phyloP scores from a whole-genome alignment of 2,888 invertebrate genomes.

The Romanomermis culicivorax region DNA sequence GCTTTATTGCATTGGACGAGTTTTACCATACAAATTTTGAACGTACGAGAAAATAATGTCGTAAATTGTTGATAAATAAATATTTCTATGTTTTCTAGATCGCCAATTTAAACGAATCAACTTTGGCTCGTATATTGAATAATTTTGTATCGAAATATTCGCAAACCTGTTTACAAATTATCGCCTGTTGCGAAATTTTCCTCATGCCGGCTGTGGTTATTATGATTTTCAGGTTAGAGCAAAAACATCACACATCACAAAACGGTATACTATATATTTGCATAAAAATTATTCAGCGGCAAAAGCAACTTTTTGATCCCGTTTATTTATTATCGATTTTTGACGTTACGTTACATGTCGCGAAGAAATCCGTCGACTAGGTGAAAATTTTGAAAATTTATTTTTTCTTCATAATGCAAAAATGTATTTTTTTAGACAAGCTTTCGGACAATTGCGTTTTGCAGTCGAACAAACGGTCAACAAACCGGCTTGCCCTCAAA shows the following conservation, averaged over 20 bases:
- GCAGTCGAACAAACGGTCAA: slow-evolving; percentile 45
- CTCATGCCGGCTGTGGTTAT: slow-evolving; percentile 39
- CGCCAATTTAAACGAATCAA: slow-evolving; percentile 58
- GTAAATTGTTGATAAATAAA: background rate
- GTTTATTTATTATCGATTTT: slow-evolving; percentile 87
- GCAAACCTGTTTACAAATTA: slow-evolving; percentile 61
- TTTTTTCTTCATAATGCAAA: background rate
- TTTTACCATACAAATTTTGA: slow-evolving; percentile 65
- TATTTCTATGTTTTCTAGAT: slow-evolving; percentile 41
- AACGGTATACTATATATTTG: background rate
- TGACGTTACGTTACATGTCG: slow-evolving; percentile 71
- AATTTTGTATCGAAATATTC: slow-evolving; percentile 74
- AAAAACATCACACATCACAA: background rate
- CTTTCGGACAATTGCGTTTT: slow-evolving; percentile 65
- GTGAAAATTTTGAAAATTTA: slow-evolving; percentile 32
- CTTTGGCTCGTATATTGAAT: slow-evolving; percentile 49
- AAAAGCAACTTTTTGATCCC: slow-evolving; percentile 71
- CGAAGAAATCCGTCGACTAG: slow-evolving; percentile 86
- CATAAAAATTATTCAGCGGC: slow-evolving; percentile 44
- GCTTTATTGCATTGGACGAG: slow-evolving; percentile 75
- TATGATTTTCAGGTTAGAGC: slow-evolving; percentile 54
- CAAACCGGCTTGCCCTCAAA: slow-evolving; percentile 46
- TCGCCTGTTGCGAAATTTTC: slow-evolving; percentile 73
- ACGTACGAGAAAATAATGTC: slow-evolving; percentile 48
- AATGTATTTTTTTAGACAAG: slow-evolving; percentile 30